A percentile compares a stretch with the other conserved stretches of the same genome.
phyloP scores from a whole-genome alignment of 2,797 vertebrate species.

The Tachyglossus aculeatus region DNA sequence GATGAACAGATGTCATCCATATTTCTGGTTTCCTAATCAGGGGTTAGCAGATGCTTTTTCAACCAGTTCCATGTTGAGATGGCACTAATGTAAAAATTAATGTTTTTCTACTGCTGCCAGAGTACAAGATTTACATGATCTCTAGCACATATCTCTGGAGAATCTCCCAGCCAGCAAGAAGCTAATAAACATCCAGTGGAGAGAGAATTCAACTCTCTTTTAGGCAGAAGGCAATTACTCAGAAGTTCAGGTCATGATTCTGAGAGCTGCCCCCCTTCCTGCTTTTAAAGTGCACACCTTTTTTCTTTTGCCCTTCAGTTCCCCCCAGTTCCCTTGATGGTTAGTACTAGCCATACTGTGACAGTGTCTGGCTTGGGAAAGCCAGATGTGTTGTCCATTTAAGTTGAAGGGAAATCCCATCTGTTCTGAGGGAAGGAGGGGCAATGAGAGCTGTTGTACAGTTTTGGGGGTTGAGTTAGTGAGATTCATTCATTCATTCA shows the following conservation, averaged over 20 bases:
- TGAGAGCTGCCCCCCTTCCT: background rate
- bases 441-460: too few species aligned
- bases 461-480: too few species aligned
- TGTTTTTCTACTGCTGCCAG: slow-evolving; percentile 56
- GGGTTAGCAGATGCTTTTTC: slow-evolving; percentile 42
- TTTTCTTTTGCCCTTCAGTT: background rate
- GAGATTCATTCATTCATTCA: too few species aligned
- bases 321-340: background rate
- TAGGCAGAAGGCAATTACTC: background rate
- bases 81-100: slow-evolving; percentile 56
- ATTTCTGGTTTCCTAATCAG: slow-evolving; percentile 37
- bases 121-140: slow-evolving; percentile 61
- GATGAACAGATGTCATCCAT: background rate
- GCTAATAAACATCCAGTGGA: slow-evolving; percentile 24
- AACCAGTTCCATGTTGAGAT: slow-evolving; percentile 43
- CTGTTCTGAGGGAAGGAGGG: too few species aligned
- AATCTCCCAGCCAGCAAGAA: slow-evolving; percentile 48
- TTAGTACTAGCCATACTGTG: background rate
- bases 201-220: slow-evolving; percentile 13
- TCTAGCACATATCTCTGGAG: slow-evolving; percentile 31
- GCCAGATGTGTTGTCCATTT: too few species aligned
- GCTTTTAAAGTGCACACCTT: background rate
- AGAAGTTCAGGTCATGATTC: fast-evolving
- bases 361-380: background rate
- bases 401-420: too few species aligned